Evolutionary conservation across 2,888 invertebrate genomes (phyloP).

Genomic region (Eupithecia pulchellata): DNA sequence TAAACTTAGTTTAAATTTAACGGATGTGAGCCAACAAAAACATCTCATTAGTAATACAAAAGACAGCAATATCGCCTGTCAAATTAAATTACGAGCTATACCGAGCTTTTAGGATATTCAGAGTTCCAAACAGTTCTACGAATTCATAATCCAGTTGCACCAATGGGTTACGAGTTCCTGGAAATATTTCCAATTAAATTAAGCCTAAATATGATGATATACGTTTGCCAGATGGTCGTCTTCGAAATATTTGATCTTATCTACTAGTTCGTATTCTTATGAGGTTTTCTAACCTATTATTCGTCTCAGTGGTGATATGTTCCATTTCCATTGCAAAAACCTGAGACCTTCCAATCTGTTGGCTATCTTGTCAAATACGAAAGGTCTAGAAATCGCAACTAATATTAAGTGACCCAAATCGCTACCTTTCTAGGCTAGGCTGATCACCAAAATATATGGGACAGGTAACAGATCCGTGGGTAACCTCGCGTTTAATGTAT

Average conservation of each 20-base stretch:
- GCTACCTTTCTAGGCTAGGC: neutral
- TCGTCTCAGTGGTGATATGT: too few species aligned
- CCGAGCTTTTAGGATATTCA: slow-evolving; percentile 19
- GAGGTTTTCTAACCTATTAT: neutral
- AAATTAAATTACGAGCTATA: slow-evolving; percentile 24
- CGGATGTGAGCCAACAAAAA: slow-evolving; percentile 17
- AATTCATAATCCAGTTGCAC: slow-evolving; percentile 14
- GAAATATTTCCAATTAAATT: slow-evolving; percentile 35
- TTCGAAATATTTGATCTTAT: neutral
- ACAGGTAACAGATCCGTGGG: neutral
- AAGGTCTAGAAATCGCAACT: too few species aligned
- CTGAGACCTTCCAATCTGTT: too few species aligned
- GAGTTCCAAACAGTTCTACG: slow-evolving; percentile 16
- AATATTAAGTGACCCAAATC: neutral
- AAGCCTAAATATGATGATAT: slow-evolving; percentile 2
- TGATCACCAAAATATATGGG: neutral
- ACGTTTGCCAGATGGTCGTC: slow-evolving; percentile 12
- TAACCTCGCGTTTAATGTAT: neutral
- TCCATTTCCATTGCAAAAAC: too few species aligned
- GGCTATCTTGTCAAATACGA: too few species aligned
- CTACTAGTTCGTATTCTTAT: neutral
- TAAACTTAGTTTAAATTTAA: neutral
- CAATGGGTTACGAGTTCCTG: slow-evolving; percentile 25
- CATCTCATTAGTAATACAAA: slow-evolving; percentile 23
- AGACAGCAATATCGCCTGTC: slow-evolving; percentile 23